Conservation (phyloP, 2,113 vertebrate genomes). For the Burhinus oedicnemus region DNA sequence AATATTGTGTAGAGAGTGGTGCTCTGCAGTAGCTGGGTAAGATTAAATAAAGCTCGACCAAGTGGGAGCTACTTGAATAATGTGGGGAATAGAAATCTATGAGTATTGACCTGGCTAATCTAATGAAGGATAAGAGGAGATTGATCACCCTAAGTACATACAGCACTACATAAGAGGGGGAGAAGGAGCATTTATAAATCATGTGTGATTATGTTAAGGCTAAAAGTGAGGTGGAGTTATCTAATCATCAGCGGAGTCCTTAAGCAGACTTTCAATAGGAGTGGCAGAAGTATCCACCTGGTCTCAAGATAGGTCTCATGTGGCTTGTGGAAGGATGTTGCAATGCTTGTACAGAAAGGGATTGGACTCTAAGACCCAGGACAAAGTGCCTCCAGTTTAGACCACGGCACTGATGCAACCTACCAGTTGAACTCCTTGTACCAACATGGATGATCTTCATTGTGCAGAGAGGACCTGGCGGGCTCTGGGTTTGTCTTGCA, state of each 20-base stretch:
- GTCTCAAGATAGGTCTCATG: neutral
- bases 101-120: slow-evolving; percentile 43
- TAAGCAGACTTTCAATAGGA: neutral
- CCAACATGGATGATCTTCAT: neutral
- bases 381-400: neutral
- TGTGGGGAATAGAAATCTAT: slow-evolving; percentile 16
- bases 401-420: neutral
- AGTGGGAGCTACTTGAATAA: neutral
- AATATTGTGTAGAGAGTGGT: neutral
- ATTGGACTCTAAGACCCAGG: neutral
- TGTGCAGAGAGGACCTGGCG: neutral
- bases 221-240: neutral
- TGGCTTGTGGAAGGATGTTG: neutral
- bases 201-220: neutral
- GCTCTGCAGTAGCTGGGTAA: neutral
- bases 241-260: neutral
- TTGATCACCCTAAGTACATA: slow-evolving; percentile 25
- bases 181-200: slow-evolving; percentile 1
- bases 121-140: slow-evolving; percentile 43
- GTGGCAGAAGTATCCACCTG: neutral
- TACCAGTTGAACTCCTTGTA: neutral
- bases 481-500: neutral
- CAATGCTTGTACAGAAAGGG: neutral
- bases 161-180: neutral
- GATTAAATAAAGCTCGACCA: slow-evolving; percentile 8